Percentiles rank a stretch among this genome's conserved stretches.
Evolutionary conservation across 2,113 vertebrate species (phyloP).

Genomic region (Ailuropoda melanoleuca): DNA sequence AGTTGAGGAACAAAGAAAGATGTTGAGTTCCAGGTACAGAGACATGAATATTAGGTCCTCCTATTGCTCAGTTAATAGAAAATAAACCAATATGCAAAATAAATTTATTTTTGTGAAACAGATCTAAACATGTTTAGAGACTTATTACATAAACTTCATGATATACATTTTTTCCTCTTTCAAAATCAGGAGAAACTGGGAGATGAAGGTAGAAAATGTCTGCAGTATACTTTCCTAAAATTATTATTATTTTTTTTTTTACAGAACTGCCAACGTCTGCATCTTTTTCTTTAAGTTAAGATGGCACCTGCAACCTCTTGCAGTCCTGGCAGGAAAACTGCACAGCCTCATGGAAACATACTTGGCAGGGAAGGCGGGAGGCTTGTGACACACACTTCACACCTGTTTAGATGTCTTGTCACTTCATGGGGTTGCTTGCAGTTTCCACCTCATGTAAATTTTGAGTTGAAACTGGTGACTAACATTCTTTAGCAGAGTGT

Average conservation of each 20-base stretch:
- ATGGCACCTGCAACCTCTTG: conserved; percentile 7
- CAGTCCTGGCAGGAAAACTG: background rate
- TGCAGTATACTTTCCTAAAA: background rate
- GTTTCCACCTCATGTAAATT: background rate
- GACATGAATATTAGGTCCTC: background rate
- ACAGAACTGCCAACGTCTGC: background rate
- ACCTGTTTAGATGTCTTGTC: background rate
- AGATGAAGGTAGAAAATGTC: background rate
- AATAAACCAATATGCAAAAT: background rate
- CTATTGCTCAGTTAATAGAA: background rate
- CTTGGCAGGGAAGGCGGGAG: background rate
- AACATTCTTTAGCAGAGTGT: background rate
- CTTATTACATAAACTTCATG: background rate
- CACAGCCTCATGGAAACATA: background rate
- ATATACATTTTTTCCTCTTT: background rate
- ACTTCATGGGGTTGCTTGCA: background rate
- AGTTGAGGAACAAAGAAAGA: background rate
- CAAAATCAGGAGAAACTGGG: background rate
- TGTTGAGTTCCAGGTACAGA: background rate
- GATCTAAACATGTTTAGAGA: background rate
- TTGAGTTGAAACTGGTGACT: background rate
- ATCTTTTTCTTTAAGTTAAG: background rate
- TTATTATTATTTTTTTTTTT: conserved; percentile 37
- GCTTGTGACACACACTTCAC: background rate
- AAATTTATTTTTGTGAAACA: background rate